Evolutionary conservation across 2,113 vertebrate species (phyloP), one percentile per base, ranked within the genome.

Genomic region (Typhlomys cinereus): DNA sequence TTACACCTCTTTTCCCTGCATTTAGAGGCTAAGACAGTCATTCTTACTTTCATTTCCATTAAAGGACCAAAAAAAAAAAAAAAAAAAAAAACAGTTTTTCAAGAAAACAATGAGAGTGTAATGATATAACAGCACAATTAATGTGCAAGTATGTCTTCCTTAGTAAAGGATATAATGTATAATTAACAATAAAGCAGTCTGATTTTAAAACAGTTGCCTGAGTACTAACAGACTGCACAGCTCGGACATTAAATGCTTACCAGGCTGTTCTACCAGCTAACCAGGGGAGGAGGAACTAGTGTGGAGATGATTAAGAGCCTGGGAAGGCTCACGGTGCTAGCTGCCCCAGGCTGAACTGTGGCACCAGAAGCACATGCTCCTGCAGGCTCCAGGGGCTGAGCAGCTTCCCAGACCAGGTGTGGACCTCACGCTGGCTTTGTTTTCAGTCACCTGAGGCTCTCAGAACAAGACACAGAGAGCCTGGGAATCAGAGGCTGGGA

Each of bases 21-120:
- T 67, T 85, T 18, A 0, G 2, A 29, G 18, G 4, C 66, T 59
- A 91, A 70, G 44, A 59, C 3, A 71, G 44, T n/a, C 64, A 57
- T 48, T 75, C 34, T 41, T 70, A 48, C 79, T 94, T 85, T 48
- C 86, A 94, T 54, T 91, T 82, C 66, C 48, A 88, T 5, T 89
- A 34, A 80, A 5, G 31, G 9, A 50, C 18, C 54, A 67, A 82
- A 83, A 73, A 90, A 39, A 10, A n/a, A n/a, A n/a, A n/a, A n/a
- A n/a, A n/a, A n/a, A n/a, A n/a, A n/a, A n/a, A n/a, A n/a, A n/a
- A n/a, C n/a, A n/a, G n/a, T n/a, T n/a, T 5, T n/a, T 67, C 62
- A 20, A 75, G 48, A 84, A 89, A 75, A 88, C 23, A 91, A 50
- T 36, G 23, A 78, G 29, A 59, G 17, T 50, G 85, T 70, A 81